These are phyloP conservation scores for Cyanoderma ruficeps DNA, from an alignment of 2,113 vertebrate genomes.

Conservation along the genomic window DNA sequence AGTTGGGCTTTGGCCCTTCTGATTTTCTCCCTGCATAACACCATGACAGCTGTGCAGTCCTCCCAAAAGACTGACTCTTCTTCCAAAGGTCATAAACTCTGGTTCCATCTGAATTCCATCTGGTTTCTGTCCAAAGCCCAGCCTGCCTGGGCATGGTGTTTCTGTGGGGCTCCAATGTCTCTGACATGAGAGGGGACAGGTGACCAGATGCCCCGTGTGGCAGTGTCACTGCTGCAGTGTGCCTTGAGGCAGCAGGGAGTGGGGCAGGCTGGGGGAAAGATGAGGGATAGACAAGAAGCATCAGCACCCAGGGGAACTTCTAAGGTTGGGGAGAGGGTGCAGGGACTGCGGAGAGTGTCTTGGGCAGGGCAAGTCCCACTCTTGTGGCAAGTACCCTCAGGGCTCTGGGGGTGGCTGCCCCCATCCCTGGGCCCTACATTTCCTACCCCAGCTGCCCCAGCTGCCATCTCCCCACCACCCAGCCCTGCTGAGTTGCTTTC, in stretches of 20 bases:
- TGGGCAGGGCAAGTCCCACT: neutral
- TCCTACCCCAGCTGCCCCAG: neutral
- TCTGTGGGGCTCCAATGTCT: fast-evolving
- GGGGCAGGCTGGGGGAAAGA: neutral
- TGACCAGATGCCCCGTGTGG: neutral
- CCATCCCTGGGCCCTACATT: neutral
- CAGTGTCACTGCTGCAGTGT: neutral
- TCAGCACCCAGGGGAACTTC: neutral
- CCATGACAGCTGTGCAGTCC: fast-evolving
- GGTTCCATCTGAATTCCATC: neutral
- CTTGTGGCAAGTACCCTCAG: neutral
- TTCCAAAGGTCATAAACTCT: neutral
- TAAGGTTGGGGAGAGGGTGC: neutral
- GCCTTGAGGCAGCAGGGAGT: neutral
- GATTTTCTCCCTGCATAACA: neutral
- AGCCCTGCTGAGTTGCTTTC: neutral
- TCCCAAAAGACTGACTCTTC: fast-evolving
- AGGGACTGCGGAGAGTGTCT: neutral
- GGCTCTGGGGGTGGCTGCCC: neutral
- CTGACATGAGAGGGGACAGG: neutral
- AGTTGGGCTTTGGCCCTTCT: neutral
- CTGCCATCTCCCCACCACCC: neutral
- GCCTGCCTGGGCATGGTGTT: neutral
- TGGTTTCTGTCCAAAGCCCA: neutral
- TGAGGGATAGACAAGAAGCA: neutral